Conservation (phyloP, 2,888 invertebrate species). For the Helicoverpa assulta region DNA sequence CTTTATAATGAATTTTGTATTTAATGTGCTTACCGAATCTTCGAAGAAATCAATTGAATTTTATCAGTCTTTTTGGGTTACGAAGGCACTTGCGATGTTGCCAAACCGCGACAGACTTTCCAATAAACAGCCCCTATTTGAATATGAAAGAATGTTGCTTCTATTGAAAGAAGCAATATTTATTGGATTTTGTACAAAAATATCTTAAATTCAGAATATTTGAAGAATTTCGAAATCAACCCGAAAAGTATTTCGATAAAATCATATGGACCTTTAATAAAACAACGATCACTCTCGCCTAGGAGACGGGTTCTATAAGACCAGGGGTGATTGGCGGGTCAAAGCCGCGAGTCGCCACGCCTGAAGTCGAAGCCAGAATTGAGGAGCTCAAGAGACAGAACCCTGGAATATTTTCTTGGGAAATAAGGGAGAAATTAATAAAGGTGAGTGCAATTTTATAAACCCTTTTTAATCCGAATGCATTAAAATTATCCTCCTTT, state of each 20-base stretch:
- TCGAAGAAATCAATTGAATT: constrained; percentile 21
- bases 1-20: constrained; percentile 27
- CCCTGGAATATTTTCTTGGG: constrained; percentile 98
- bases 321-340: constrained; percentile 98
- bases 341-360: constrained; percentile 97
- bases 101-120: constrained; percentile 1
- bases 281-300: constrained; percentile 72
- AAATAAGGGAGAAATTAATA: constrained; percentile 97
- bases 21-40: constrained; percentile 25
- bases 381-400: constrained; percentile 97
- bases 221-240: neutral
- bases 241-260: constrained; percentile 22
- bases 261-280: constrained; percentile 52
- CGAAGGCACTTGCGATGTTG: constrained; percentile 7
- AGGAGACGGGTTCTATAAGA: constrained; percentile 98
- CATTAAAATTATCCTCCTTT: neutral
- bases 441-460: constrained; percentile 89
- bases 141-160: constrained; percentile 4
- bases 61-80: constrained; percentile 3
- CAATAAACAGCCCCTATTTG: constrained; percentile 3
- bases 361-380: constrained; percentile 97
- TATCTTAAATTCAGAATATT: constrained; percentile 2
- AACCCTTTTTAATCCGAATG: no score
- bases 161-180: neutral
- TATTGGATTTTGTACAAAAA: neutral